phyloP scores from a whole-genome alignment of 2,113 vertebrate genomes.

The Steatornis caripensis region DNA sequence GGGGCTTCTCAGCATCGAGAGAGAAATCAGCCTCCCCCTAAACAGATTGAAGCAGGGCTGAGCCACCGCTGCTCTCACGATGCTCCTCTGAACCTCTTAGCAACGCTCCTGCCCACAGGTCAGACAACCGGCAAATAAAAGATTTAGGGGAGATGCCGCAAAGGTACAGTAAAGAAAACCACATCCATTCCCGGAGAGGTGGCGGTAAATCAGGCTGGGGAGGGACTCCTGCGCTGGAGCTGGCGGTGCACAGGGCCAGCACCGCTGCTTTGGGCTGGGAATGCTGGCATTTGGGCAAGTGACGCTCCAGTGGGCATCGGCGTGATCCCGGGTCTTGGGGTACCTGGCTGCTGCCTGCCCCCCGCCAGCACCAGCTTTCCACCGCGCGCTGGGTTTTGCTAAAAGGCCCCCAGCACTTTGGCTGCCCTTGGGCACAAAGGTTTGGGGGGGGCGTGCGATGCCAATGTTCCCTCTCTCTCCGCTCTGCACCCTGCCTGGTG shows the following conservation, averaged over 20 bases:
- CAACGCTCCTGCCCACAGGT: constrained; percentile 18
- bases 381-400: not conserved
- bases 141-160: constrained; percentile 24
- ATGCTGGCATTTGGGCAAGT: not conserved
- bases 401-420: not conserved
- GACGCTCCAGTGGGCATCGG: not conserved
- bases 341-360: not conserved
- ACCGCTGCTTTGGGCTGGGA: not conserved
- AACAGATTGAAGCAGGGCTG: not conserved
- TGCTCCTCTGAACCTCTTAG: not conserved
- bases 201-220: not conserved
- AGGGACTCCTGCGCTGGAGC: not conserved
- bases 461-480: not conserved
- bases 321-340: not conserved
- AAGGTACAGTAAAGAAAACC: constrained; percentile 17
- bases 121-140: constrained; percentile 40
- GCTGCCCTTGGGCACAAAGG: not conserved
- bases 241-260: not conserved
- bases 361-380: not conserved
- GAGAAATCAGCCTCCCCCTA: not conserved
- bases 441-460: not conserved
- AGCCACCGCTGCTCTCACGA: not conserved
- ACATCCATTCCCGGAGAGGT: not conserved
- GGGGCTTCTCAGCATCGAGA: not conserved
- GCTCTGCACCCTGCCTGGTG: not conserved